Percentiles rank a stretch among this genome's conserved stretches.
Evolutionary conservation across 2,888 invertebrate genomes (phyloP).

Genomic region (Drosophila neonasuta): DNA sequence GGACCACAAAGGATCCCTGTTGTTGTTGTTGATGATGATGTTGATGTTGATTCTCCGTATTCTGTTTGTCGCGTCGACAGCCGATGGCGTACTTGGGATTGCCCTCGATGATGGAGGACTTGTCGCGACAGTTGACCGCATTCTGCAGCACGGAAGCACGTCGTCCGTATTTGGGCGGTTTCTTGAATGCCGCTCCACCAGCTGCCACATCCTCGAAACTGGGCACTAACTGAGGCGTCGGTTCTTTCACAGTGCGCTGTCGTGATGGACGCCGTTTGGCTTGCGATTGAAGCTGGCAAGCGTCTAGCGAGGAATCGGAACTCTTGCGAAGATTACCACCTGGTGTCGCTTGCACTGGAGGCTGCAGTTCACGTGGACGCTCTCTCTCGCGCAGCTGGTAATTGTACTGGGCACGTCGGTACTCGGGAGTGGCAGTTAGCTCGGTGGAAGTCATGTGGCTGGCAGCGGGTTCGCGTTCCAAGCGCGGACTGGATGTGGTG

Average conservation of each 20-base stretch:
- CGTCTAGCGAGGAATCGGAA: slow-evolving; percentile 61
- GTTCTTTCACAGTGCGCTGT: slow-evolving; percentile 46
- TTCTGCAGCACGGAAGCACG: slow-evolving; percentile 77
- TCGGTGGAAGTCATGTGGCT: slow-evolving; percentile 59
- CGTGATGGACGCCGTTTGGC: slow-evolving; percentile 50
- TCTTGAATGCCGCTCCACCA: slow-evolving; percentile 46
- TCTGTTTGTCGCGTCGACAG: slow-evolving; percentile 61
- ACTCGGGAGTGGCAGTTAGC: slow-evolving; percentile 80
- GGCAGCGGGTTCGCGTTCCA: slow-evolving; percentile 41
- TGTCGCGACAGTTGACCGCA: slow-evolving; percentile 75
- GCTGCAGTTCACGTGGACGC: slow-evolving; percentile 47
- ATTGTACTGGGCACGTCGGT: slow-evolving; percentile 80
- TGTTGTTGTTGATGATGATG: slow-evolving; percentile 40
- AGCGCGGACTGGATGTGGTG: slow-evolving; percentile 30
- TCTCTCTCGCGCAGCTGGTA: slow-evolving; percentile 79
- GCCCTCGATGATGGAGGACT: slow-evolving; percentile 78
- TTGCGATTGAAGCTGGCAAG: slow-evolving; percentile 45
- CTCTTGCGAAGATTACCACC: slow-evolving; percentile 52
- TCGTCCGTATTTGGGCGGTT: slow-evolving; percentile 79
- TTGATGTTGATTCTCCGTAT: slow-evolving; percentile 62
- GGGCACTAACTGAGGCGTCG: slow-evolving; percentile 31
- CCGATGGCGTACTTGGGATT: slow-evolving; percentile 79
- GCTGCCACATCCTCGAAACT: slow-evolving; percentile 71
- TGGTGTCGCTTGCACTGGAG: slow-evolving; percentile 20
- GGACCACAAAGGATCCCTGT: slow-evolving; percentile 79